A percentile compares a stretch with the other conserved stretches of the same genome.
phyloP scores from a whole-genome alignment of 2,113 vertebrate genomes.

The Choloepus hoffmanni region DNA sequence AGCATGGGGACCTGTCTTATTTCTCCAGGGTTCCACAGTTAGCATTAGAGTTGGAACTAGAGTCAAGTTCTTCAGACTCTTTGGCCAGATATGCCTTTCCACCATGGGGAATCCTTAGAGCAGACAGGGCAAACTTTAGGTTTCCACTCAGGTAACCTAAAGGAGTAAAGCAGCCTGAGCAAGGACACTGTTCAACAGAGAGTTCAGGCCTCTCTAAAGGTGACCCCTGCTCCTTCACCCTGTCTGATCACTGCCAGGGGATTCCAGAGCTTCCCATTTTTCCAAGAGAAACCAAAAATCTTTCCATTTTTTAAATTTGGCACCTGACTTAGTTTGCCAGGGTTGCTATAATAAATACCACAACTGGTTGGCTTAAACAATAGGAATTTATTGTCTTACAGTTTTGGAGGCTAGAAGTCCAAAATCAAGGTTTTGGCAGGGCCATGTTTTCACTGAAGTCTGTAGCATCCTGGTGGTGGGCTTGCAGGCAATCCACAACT shows the following conservation, averaged over 20 bases:
- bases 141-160: neutral
- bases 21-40: neutral
- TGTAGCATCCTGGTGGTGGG: too few species aligned
- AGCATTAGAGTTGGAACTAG: neutral
- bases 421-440: too few species aligned
- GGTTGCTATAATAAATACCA: too few species aligned
- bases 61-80: neutral
- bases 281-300: neutral
- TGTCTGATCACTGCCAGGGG: neutral
- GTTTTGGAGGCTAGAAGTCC: too few species aligned
- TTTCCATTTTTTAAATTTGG: neutral
- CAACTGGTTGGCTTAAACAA: too few species aligned
- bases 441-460: too few species aligned
- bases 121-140: neutral
- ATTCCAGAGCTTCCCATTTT: neutral
- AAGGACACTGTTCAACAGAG: neutral
- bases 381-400: too few species aligned
- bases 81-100: neutral
- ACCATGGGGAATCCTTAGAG: neutral
- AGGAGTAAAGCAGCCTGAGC: neutral
- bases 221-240: neutral
- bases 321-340: neutral
- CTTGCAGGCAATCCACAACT: too few species aligned
- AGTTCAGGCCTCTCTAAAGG: neutral
- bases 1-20: neutral